These are phyloP conservation scores for Hapalemur alaotrensis DNA, from an alignment of 2,797 vertebrate genomes.

Conservation along the genomic window DNA sequence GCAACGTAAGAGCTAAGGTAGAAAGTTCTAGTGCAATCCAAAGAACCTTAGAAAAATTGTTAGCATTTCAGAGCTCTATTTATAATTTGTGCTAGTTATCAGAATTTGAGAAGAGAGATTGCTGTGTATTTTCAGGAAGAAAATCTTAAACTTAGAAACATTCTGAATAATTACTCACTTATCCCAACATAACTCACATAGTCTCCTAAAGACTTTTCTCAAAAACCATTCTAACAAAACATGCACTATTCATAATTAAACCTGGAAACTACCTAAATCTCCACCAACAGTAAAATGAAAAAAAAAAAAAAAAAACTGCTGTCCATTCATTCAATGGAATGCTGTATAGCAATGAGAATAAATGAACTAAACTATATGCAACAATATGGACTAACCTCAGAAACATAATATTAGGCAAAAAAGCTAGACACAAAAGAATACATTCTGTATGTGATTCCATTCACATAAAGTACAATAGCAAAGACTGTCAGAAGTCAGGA, in stretches of 20 bases:
- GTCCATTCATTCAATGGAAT: background rate
- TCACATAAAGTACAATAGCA: background rate
- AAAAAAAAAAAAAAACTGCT: background rate
- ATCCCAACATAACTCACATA: background rate
- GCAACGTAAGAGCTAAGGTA: background rate
- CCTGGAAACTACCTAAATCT: slow-evolving; percentile 26
- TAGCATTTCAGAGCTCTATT: background rate
- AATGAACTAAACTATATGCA: slow-evolving; percentile 3
- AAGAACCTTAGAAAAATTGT: slow-evolving; percentile 9
- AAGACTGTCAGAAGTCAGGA: background rate
- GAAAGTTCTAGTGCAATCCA: background rate
- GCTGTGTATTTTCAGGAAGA: background rate
- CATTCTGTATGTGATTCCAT: background rate
- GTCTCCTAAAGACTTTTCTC: background rate
- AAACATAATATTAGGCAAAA: background rate
- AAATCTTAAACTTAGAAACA: background rate
- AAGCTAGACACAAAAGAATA: background rate
- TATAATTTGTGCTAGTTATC: background rate
- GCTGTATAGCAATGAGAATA: background rate
- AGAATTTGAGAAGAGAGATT: background rate
- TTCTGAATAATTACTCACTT: background rate
- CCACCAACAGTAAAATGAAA: background rate
- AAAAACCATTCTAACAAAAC: slow-evolving; percentile 23
- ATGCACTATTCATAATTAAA: background rate
- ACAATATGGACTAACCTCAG: slow-evolving; percentile 7